Percentiles rank a stretch among this genome's conserved stretches.
phyloP scores from a whole-genome alignment of 1,140 invertebrate species.

The Galendromus occidentalis region DNA sequence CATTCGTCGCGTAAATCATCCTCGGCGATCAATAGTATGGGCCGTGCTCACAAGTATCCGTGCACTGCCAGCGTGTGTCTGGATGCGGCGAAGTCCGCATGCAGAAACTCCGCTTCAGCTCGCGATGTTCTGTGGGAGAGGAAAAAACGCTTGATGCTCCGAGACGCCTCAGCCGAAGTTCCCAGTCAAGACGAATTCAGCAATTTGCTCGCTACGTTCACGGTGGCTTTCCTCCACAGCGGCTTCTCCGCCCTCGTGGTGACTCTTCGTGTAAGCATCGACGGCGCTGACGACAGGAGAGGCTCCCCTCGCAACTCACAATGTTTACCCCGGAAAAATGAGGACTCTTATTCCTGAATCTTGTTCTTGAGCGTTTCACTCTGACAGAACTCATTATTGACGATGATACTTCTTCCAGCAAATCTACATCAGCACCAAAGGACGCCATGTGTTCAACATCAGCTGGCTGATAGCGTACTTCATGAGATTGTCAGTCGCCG shows the following conservation, averaged over 20 bases:
- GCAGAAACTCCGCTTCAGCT: background rate
- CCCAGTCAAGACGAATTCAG: background rate
- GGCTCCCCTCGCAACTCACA: too few species aligned
- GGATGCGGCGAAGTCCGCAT: background rate
- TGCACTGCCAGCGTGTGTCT: background rate
- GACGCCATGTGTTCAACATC: background rate
- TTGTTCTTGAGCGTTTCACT: too few species aligned
- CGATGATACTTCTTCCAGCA: background rate
- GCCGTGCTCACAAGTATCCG: background rate
- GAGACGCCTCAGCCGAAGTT: background rate
- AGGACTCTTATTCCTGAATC: too few species aligned
- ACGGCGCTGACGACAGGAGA: too few species aligned
- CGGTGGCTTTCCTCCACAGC: background rate
- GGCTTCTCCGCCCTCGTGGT: background rate
- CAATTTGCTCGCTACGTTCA: background rate
- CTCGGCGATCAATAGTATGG: background rate
- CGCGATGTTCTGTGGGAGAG: background rate
- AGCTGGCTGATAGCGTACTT: constrained; percentile 8
- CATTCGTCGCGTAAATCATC: background rate
- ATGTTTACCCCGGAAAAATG: too few species aligned
- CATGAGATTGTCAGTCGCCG: background rate
- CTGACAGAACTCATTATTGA: too few species aligned
- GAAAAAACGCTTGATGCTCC: background rate
- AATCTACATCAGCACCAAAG: background rate
- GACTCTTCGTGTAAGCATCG: background rate